Percentiles rank a stretch among this genome's conserved stretches.
Conservation (phyloP, 2,113 vertebrate species). For the Syngnathoides biaculeatus region DNA sequence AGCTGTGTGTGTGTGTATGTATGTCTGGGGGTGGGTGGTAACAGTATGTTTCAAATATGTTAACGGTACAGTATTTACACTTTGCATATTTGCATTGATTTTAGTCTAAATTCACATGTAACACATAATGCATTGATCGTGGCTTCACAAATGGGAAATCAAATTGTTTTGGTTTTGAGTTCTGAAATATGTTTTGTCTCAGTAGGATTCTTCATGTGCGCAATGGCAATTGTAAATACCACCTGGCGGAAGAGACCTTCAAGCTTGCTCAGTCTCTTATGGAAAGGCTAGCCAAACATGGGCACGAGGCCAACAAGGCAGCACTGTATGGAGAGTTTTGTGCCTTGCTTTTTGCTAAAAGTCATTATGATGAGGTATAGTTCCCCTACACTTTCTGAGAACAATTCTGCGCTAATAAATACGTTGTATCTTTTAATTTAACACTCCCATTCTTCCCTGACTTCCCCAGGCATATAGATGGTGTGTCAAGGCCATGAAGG, state of each 20-base stretch:
- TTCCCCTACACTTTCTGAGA: background rate
- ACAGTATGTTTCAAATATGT: too few relatives aligned
- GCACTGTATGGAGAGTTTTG: conserved; percentile 96
- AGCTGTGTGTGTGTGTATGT: too few relatives aligned
- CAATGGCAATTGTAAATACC: conserved; percentile 97
- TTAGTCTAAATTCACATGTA: too few relatives aligned
- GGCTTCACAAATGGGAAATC: too few relatives aligned
- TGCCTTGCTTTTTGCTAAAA: conserved; percentile 96
- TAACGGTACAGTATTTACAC: too few relatives aligned
- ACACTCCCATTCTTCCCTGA: background rate
- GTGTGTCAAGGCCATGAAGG: conserved; percentile 99
- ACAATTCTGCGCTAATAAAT: background rate
- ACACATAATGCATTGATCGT: too few relatives aligned
- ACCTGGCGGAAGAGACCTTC: conserved; percentile 96
- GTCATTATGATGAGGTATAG: conserved; percentile 94
- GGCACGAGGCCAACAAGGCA: conserved; percentile 95
- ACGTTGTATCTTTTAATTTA: background rate
- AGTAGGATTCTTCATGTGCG: conserved; percentile 91
- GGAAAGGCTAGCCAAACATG: conserved; percentile 93
- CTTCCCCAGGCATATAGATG: conserved; percentile 89
- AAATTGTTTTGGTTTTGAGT: too few relatives aligned
- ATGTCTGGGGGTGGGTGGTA: too few relatives aligned
- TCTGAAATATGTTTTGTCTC: background rate
- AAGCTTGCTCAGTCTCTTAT: conserved; percentile 95
- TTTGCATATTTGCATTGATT: too few relatives aligned